These are phyloP conservation scores for Ferdinandea cuprea DNA, from an alignment of 2,888 invertebrate genomes.

Conservation along the genomic window DNA sequence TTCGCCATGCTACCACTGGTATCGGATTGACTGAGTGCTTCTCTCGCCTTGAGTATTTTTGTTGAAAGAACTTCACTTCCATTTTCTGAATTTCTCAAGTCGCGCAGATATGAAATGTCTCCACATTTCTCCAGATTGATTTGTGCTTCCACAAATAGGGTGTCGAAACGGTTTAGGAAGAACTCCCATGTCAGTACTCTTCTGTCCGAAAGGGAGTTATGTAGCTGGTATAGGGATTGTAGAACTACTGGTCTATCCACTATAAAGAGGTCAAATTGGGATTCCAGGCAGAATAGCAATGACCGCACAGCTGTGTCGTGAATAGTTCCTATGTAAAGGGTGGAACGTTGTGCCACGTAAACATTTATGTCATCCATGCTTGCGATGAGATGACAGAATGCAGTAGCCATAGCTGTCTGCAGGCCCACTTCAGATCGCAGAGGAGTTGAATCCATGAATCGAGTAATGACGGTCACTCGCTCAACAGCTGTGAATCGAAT, in stretches of 20 bases:
- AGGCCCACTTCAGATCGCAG: slow-evolving; percentile 91
- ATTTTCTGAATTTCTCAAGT: slow-evolving; percentile 93
- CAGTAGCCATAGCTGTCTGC: slow-evolving; percentile 97
- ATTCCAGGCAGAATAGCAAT: slow-evolving; percentile 96
- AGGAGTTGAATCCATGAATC: slow-evolving; percentile 96
- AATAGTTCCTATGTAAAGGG: slow-evolving; percentile 95
- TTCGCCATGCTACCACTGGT: slow-evolving; percentile 86
- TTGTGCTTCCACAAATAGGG: slow-evolving; percentile 97
- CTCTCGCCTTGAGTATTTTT: slow-evolving; percentile 94
- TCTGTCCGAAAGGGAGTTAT: slow-evolving; percentile 95
- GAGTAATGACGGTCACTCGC: slow-evolving; percentile 94
- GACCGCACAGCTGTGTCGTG: slow-evolving; percentile 95
- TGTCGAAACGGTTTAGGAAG: slow-evolving; percentile 97
- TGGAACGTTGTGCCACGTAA: slow-evolving; percentile 96
- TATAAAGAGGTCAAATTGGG: slow-evolving; percentile 98
- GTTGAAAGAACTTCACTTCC: slow-evolving; percentile 93
- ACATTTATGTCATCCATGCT: slow-evolving; percentile 98
- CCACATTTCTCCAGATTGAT: slow-evolving; percentile 93
- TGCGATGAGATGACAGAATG: slow-evolving; percentile 97
- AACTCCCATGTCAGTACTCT: slow-evolving; percentile 98
- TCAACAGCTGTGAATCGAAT: slow-evolving; percentile 97
- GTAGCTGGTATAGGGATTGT: slow-evolving; percentile 96
- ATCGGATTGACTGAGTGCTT: slow-evolving; percentile 91
- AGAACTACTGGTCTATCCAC: slow-evolving; percentile 98
- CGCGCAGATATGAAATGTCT: slow-evolving; percentile 92